Base-by-base conservation (phyloP, 2,888 invertebrate genomes). In the Siphlonurus alternatus region DNA sequence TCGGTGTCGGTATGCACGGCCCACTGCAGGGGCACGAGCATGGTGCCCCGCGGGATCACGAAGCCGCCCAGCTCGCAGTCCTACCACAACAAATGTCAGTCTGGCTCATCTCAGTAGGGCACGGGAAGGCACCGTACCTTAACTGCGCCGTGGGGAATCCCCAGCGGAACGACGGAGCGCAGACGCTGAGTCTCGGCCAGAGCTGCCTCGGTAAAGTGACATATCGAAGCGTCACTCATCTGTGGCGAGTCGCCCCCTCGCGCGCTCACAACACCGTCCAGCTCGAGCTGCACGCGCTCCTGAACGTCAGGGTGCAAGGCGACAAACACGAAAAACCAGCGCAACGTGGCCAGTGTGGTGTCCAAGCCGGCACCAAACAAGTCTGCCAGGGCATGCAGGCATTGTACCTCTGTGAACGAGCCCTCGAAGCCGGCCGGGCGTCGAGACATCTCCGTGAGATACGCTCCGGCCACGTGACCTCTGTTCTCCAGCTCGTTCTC, bases 321-420 rank as follows among this genome's bases (percentile, higher is more conserved):
- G 81, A 93, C 81, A 69, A 84, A 89, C 20, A 93, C 77, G 19
- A 93, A 74, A 70, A 88, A 86, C 93, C 93, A 93, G 25, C 88
- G 80, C 25, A 93, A 72, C 0, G 91, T 89, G 0, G 87, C 83
- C 64, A 89, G 76, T 0, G 90, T 87, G 0, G 93, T 93, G 70
- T 93, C 93, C 62, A 90, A 80, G 2, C 91, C 90, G 18, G 93
- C 93, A 0, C 92, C 91, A 71, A 89, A 89, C 71, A 93, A 78
- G 74, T 93, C 93, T 2, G 88, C 88, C 66, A 92, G 73, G 25
- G 92, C 77, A 73, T 86, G 88, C 69, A 83, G 76, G 71, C 90
- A 77, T 72, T 93, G 92, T 63, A 81, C 79, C 68, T 83, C 80
- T 19, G 78, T 83, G 71, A 85, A 85, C 69, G 80, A 81, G 63